Evolutionary conservation across 2,888 invertebrate genomes (phyloP).

Genomic region (Onchidella celtica): DNA sequence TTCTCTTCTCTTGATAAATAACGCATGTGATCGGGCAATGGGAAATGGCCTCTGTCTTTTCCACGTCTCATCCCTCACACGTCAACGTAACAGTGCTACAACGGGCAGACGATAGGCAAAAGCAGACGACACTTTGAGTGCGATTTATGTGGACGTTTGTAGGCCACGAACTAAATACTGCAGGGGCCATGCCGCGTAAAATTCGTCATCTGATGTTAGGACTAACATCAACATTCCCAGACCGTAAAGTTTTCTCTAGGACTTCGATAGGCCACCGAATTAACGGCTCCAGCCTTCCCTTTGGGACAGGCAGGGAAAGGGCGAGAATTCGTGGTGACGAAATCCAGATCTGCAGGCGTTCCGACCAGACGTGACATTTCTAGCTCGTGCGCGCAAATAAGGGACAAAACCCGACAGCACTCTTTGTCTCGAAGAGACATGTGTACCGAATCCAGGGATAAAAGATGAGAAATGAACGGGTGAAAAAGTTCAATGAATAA

Average conservation of each 20-base stretch:
- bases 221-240: constrained; percentile 26
- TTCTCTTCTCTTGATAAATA: too few species aligned
- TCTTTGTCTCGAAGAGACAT: constrained; percentile 13
- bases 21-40: too few species aligned
- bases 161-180: constrained; percentile 16
- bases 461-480: not conserved
- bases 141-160: constrained; percentile 11
- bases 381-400: not conserved
- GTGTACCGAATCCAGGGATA: not conserved
- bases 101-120: not conserved
- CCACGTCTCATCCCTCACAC: too few species aligned
- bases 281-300: constrained; percentile 14
- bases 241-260: constrained; percentile 12
- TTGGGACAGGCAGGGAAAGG: not conserved
- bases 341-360: constrained; percentile 17
- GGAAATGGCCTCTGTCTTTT: too few species aligned
- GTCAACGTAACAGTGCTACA: too few species aligned
- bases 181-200: not conserved
- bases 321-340: constrained; percentile 4
- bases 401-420: not conserved
- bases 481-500: not conserved
- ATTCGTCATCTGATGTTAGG: not conserved
- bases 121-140: not conserved
- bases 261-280: constrained; percentile 10
- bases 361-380: constrained; percentile 4